Base-by-base conservation (phyloP, 92 coral and sea anemone genomes). In the Phenganax stokvisi region DNA sequence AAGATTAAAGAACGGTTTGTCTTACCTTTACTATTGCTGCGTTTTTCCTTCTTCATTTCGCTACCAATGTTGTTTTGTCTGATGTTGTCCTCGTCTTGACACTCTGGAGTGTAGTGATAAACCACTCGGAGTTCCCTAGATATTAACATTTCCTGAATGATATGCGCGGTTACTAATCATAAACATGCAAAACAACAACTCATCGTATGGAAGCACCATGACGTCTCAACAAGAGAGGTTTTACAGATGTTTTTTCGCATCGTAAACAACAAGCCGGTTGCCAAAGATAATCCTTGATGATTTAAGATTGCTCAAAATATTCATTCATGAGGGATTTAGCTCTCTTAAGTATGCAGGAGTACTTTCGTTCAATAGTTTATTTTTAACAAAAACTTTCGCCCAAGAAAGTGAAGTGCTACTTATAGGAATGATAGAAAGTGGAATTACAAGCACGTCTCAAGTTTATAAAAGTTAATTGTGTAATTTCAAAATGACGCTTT, bases 331-430 rank as follows among this genome's bases (percentile, higher is more conserved):
- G 73, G 52, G 70, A 27, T 9, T 68, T 68, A 68, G 9, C 52
- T 68, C 11, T 66, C 11, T 66, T 9, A 9, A 29, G 30, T n/a
- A 29, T 2, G 73, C 73, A 53, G 73, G 47, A 28, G 13, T 30
- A 68, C 54, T 30, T 30, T 44, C 37, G 12, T n/a, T 17, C 29
- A 1, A n/a, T 17, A 37, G 3, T 53, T 37, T 30, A 37, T 30
- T 37, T 37, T 37, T 37, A 37, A 37, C 47, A 68, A 12, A 7
- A 53, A 10, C 47, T 68, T 68, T 68, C 25, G n/a, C 73, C 53
- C 73, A 29, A 2, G 20, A 51, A 68, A 68, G 73, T 68, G 73
- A 68, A 68, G 16, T n/a, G 73, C 53, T n/a, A 68, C 73, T 68
- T 68, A 20, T 10, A 10, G 13, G 47, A 37, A 29, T 17, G 73